Conservation (phyloP, 2,113 vertebrate species). For the Nothocercus nigrocapillus region DNA sequence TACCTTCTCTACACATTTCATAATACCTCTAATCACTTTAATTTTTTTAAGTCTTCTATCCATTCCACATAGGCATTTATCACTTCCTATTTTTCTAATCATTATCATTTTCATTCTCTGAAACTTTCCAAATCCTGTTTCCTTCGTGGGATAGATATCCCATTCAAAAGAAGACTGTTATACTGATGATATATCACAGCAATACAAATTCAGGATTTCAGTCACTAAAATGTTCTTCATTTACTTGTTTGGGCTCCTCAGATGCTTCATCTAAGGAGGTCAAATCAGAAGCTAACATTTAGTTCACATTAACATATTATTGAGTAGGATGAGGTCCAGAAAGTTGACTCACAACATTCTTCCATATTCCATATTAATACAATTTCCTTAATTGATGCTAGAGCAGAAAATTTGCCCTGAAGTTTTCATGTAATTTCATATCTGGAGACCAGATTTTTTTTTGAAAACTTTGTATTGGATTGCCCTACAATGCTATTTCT, state of each 20-base stretch:
- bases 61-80: background rate
- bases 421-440: background rate
- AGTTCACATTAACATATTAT: background rate
- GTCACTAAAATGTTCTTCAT: background rate
- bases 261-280: accelerated
- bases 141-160: background rate
- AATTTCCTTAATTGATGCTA: background rate
- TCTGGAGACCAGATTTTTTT: background rate
- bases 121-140: background rate
- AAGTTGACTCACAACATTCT: background rate
- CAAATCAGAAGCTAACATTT: background rate
- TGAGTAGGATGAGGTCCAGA: background rate
- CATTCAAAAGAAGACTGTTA: background rate
- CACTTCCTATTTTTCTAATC: background rate
- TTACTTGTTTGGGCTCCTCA: background rate
- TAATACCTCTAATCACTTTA: background rate
- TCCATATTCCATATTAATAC: background rate
- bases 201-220: background rate
- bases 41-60: background rate
- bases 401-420: background rate
- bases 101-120: background rate
- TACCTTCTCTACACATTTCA: background rate
- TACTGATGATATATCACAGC: background rate
- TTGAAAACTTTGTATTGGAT: background rate
- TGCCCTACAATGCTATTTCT: background rate